These are phyloP conservation scores for Urechis unicinctus DNA, from an alignment of 2,888 invertebrate genomes.

Conservation along the genomic window DNA sequence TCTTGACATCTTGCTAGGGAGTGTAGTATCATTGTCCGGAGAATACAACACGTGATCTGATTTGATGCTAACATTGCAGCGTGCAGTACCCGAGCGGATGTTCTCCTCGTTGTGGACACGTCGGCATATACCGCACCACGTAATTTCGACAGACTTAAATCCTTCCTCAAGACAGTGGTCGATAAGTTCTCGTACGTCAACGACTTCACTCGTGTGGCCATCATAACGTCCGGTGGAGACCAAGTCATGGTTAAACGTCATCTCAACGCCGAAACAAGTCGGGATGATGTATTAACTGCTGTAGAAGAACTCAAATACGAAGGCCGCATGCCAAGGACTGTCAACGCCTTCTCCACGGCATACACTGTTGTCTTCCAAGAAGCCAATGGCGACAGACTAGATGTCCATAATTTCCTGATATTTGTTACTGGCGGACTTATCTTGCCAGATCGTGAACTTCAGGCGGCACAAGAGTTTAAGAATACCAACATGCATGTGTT, in stretches of 20 bases:
- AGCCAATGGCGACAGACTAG: constrained; percentile 12
- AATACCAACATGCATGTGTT: constrained; percentile 1
- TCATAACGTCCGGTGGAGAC: constrained; percentile 18
- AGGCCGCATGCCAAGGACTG: constrained; percentile 12
- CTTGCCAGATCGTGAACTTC: constrained; percentile 15
- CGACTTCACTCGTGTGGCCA: constrained; percentile 15
- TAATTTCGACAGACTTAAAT: constrained; percentile 12
- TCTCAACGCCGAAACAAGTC: neutral
- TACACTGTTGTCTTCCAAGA: constrained; percentile 13
- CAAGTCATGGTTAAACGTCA: neutral
- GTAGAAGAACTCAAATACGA: constrained; percentile 15
- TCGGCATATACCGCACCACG: constrained; percentile 10
- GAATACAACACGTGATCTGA: too few species aligned
- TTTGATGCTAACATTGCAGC: constrained; percentile 5
- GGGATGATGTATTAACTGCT: constrained; percentile 14
- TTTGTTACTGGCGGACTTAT: constrained; percentile 18
- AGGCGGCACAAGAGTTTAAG: constrained; percentile 4
- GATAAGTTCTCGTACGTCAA: constrained; percentile 15
- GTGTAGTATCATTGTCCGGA: too few species aligned
- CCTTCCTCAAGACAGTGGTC: constrained; percentile 12
- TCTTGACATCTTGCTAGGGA: neutral
- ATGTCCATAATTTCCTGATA: constrained; percentile 16
- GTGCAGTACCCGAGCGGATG: constrained; percentile 14
- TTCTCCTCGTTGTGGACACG: constrained; percentile 14
- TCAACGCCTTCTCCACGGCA: constrained; percentile 14